Base-by-base conservation (phyloP, 2,888 invertebrate species). In the Arrhopalites spinosus region DNA sequence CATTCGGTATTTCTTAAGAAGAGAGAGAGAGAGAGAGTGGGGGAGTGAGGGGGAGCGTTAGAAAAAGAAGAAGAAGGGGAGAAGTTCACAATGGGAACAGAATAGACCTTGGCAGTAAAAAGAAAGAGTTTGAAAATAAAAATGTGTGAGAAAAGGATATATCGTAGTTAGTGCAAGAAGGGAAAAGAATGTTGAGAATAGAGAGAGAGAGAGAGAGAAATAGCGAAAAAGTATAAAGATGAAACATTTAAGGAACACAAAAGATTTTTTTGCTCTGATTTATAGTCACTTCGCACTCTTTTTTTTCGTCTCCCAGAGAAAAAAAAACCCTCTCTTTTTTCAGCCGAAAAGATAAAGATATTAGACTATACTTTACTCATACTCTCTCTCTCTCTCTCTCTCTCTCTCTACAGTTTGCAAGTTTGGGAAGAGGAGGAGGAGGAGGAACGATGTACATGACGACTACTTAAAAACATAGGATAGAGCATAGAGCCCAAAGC, bases 191-290 rank as follows among this genome's bases (percentile, higher is more conserved):
- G 66, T 67, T 66, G 68, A 76, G 63, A 63, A 69, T 17, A 50
- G 50, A 50, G 69, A 50, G 78, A 71, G 76, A 73, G 76, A 74
- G 77, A 79, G 77, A 77, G 77, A 79, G 77, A 78, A 80, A 80
- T 81, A 77, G 76, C 68, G 78, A 80, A 80, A 79, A 79, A 80
- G 81, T 80, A 80, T 81, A 80, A 81, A 81, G 81, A 81, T 81
- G 81, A 81, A 81, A 79, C 81, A 81, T 81, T 81, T 81, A 81
- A 80, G 75, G 81, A 81, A 79, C 81, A 81, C 81, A 81, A 81
- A 81, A 81, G 81, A 81, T 81, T 81, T 81, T 78, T 72, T 81
- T 79, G 64, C 74, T 74, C 80, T 81, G 81, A 81, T 81, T 81
- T 81, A 81, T 81, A 79, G 81, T 79, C 79, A 79, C 80, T 81